Evolutionary conservation across 1,140 invertebrate genomes (phyloP), one percentile per base, ranked within the genome.

Genomic region (Lepidotrigona ventralis): DNA sequence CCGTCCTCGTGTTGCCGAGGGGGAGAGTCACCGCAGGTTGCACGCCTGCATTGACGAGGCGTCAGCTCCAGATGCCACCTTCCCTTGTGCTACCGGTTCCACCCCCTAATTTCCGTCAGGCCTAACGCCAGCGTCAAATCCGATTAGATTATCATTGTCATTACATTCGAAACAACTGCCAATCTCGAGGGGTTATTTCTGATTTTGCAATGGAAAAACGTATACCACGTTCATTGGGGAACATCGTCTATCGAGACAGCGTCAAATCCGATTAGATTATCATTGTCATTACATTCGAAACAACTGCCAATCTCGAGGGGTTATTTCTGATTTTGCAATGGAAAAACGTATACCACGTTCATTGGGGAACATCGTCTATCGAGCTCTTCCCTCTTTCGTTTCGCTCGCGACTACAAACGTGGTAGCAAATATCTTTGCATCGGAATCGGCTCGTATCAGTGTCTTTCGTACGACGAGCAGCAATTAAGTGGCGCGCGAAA

Each of bases 1-100:
- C 0, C 39, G 39, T 39, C 39, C 33, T 33, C 33, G 33, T 33
- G 39, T 4, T 39, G 39, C 6, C 4, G 39, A 8, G 39, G 39
- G n/a, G 66, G 71, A 70, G 33, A 33, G 33, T 33, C 33, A 21
- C 68, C 68, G 54, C 51, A 46, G 23, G 68, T 72, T 70, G 79
- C 70, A 82, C 39, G 58, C 54, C 71, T 68, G 29, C 87, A 91
- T 91, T 90, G 92, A 93, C 88, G 89, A 91, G 78, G 87, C 80
- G 91, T 93, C 92, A 91, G 75, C 81, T 69, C 83, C 92, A 93
- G 91, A 90, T 93, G 92, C 88, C 86, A 90, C 89, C 81, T 56
- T 83, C 77, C 72, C 80, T 85, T 80, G 84, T 87, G 33, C 33
- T 33, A 82, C 88, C 84, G 63, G 89, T 91, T 80, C 88, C 90